A percentile compares a stretch with the other conserved stretches of the same genome.
Evolutionary conservation across 2,113 vertebrate genomes (phyloP).

Genomic region (Furnarius figulus): DNA sequence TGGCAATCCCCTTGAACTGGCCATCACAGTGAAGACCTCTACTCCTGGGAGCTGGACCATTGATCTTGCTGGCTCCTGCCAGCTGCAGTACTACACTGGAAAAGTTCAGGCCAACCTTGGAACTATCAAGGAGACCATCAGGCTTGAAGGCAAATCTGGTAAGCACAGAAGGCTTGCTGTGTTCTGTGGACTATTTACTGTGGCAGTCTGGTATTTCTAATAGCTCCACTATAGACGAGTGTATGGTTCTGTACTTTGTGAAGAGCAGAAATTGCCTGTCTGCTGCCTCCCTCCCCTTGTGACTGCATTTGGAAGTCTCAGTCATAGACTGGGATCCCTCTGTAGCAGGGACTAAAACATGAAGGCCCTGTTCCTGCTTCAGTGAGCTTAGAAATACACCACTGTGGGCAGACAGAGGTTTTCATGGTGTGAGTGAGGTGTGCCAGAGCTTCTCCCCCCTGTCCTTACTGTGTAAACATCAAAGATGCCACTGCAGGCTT

Average conservation of each 20-base stretch:
- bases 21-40: constrained; percentile 26
- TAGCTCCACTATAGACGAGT: background rate
- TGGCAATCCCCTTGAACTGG: constrained; percentile 60
- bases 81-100: constrained; percentile 72
- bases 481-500: background rate
- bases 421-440: fast-evolving
- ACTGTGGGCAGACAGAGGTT: background rate
- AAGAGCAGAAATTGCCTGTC: background rate
- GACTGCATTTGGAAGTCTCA: background rate
- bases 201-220: background rate
- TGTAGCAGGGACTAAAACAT: background rate
- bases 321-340: background rate
- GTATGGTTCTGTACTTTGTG: background rate
- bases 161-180: background rate
- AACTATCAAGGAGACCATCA: constrained; percentile 12
- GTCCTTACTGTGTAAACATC: background rate
- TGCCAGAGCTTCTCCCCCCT: background rate
- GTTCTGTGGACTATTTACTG: background rate
- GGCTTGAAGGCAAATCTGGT: constrained; percentile 54
- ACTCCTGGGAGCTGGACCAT: constrained; percentile 14
- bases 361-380: background rate
- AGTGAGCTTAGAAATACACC: background rate
- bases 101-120: constrained; percentile 48
- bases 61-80: constrained; percentile 25
- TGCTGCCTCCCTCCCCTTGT: background rate